Evolutionary conservation across 2,797 vertebrate genomes (phyloP).

Genomic region (Mycteria americana): DNA sequence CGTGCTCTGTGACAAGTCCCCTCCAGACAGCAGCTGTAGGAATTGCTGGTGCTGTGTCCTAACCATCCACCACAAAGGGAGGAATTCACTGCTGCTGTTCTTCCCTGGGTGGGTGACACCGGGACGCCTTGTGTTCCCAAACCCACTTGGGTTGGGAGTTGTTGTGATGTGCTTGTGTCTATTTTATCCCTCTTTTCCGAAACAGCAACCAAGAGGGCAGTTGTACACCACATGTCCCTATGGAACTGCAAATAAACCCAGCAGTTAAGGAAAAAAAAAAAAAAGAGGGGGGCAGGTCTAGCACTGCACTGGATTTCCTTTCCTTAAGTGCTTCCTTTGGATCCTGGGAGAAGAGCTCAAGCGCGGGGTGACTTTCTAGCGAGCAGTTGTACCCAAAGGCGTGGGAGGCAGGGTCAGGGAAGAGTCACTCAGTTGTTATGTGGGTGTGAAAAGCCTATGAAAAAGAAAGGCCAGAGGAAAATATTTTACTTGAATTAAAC

Average conservation of each 20-base stretch:
- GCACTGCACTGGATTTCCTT: constrained; percentile 14
- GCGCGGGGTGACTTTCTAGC: neutral
- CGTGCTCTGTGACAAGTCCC: neutral
- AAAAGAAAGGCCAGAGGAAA: constrained; percentile 66
- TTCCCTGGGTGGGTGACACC: neutral
- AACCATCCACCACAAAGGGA: rapidly evolving
- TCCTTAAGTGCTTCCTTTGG: neutral
- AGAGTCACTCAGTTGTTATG: constrained; percentile 67
- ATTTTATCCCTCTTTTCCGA: neutral
- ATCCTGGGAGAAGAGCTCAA: neutral
- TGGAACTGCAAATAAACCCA: neutral
- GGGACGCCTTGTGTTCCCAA: neutral
- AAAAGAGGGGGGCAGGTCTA: neutral
- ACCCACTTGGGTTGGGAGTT: neutral
- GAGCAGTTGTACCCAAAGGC: neutral
- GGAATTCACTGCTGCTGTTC: neutral
- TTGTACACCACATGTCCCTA: neutral
- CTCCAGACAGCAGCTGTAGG: neutral
- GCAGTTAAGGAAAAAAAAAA: neutral
- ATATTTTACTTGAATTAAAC: constrained; percentile 51
- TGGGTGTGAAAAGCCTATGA: constrained; percentile 62
- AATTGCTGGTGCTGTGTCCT: neutral
- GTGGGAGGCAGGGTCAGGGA: constrained; percentile 59
- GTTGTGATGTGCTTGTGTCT: rapidly evolving
- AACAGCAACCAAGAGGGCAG: neutral